Evolutionary conservation across 2,113 vertebrate genomes (phyloP), one percentile per base, ranked within the genome.

Genomic region (Dromiciops gliroides): DNA sequence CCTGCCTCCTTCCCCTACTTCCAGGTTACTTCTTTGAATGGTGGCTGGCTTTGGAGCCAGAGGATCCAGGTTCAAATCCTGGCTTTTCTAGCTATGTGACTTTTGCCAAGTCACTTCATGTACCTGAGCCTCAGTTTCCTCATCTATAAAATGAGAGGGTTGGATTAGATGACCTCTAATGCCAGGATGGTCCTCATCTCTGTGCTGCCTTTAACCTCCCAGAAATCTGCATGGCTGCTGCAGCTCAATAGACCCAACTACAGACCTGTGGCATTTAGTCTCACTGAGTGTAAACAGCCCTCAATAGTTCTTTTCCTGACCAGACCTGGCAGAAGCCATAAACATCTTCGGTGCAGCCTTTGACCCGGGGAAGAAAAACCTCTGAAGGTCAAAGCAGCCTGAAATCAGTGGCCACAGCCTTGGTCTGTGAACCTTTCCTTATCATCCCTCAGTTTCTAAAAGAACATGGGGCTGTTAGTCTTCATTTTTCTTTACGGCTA

Each of bases 381-480:
- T 50, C 93, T 95, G 53, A 0, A 95, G 96, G 94, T 95, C 94
- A 44, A 48, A 96, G 96, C 96, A 48, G 95, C 95, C 95, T 89
- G 83, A 96, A 94, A 96, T 44, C n/a, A 8, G 90, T 92, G 96
- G 67, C 93, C 95, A 96, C 49, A 83, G 92, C 97, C 97, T 97
- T 94, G 97, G 22, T 89, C 93, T 96, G 52, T 19, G 96, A 93
- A 95, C 24, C 0, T 11, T 89, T 56, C 89, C 44, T 0, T 26
- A 90, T 94, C 96, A 95, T 93, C 0, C 0, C 44, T 95, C 97
- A 96, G 48, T 83, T 97, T 97, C 93, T 0, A 0, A 3, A 83
- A 94, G 89, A 90, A 90, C 11, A 22, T 49, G 48, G 47, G 89
- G 2, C 0, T 14, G 31, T 37, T 37, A 37, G 28, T 67, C 28